Conservation (phyloP, 2,113 vertebrate genomes). For the Campylomormyrus numenius region DNA sequence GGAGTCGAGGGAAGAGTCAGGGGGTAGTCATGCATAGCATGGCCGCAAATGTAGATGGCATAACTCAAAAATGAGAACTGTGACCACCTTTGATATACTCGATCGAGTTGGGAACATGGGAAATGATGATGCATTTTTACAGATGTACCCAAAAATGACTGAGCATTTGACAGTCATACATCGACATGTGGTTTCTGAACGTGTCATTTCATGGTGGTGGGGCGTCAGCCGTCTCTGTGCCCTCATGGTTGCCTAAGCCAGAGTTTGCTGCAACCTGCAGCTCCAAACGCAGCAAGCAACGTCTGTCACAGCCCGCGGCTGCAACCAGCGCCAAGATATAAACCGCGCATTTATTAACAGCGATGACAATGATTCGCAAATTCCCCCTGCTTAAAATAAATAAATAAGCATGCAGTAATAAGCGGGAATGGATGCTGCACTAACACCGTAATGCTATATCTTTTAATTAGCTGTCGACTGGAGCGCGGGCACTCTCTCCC, state of each 20-base stretch:
- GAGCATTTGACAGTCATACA: background rate
- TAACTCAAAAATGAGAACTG: background rate
- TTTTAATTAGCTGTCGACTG: constrained; percentile 70
- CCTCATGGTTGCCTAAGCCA: constrained; percentile 1
- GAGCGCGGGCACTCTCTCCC: constrained; percentile 52
- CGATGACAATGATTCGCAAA: constrained; percentile 25
- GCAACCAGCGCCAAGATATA: background rate
- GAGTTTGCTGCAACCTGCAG: background rate
- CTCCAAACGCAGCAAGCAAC: background rate
- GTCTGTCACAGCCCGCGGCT: background rate
- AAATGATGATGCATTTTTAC: background rate
- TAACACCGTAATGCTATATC: constrained; percentile 55
- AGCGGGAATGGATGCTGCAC: constrained; percentile 30
- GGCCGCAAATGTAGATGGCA: background rate
- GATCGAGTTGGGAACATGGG: background rate
- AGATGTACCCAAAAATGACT: background rate
- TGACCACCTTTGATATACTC: background rate
- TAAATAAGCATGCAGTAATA: constrained; percentile 33
- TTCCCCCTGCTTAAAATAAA: constrained; percentile 31
- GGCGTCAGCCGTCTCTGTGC: background rate
- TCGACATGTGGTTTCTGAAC: background rate
- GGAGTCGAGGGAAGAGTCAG: background rate
- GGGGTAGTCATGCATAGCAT: background rate
- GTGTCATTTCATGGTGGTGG: background rate
- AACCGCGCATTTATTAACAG: constrained; percentile 25